Evolutionary conservation across 2,113 vertebrate species (phyloP), one percentile per base, ranked within the genome.

Genomic region (Indicator indicator): DNA sequence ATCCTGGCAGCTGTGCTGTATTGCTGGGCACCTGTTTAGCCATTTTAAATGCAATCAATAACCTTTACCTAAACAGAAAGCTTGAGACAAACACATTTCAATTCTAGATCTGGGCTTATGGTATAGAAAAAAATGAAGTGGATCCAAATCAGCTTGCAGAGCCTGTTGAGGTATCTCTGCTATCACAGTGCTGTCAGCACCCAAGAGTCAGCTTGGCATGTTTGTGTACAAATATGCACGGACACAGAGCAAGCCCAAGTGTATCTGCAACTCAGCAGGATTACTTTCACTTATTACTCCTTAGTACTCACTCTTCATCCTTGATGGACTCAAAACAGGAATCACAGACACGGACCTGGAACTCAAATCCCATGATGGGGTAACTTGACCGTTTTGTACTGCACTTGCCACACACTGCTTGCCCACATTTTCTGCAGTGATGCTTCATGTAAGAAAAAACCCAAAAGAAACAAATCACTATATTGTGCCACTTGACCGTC

Each of bases 281-380:
- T 54, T 64, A 46, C 5, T 56, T 44, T 16, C 23, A 16, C 20
- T 75, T 64, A 16, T 52, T 83, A 63, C 7, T 54, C 6, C 20
- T 42, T 13, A 38, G 62, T 88, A 99, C 99, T 99, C 97, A 99
- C 99, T 99, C 99, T 95, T 99, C 99, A 8, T 99, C 99, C 94
- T 98, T 99, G 98, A 99, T 99, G 24, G 98, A 98, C 84, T 98
- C 98, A 32, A 98, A 99, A 86, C 99, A 99, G 95, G 98, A 96
- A 42, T 99, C 99, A 62, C 99, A 99, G 74, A 99, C 98, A 9
- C 99, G 98, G 91, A 99, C 99, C 16, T 99, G 99, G 97, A 99
- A 99, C 98, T 99, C 99, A 65, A 99, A 99, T 87, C 99, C 99
- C 99, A 99, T 99, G 95, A 99, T 87, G 0, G 99, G 99, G 93